phyloP scores from a whole-genome alignment of 2,113 vertebrate genomes.

The Lophotis ruficrista region DNA sequence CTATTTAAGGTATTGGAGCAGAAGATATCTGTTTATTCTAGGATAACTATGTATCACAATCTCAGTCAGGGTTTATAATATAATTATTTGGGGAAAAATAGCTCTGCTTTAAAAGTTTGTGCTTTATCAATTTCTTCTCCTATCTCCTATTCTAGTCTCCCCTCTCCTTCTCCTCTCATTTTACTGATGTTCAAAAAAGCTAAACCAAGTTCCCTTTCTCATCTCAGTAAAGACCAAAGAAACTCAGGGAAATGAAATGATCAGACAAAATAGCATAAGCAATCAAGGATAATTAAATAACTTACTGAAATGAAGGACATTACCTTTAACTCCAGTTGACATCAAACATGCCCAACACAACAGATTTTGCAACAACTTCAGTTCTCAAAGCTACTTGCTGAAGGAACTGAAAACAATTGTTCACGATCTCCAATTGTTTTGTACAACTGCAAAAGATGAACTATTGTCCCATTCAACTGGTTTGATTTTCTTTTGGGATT shows the following conservation, averaged over 20 bases:
- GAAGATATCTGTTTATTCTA: constrained; percentile 46
- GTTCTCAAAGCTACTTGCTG: not conserved
- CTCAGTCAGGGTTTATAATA: constrained; percentile 37
- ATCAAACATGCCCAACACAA: constrained; percentile 7
- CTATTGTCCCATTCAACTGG: not conserved
- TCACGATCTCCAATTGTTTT: not conserved
- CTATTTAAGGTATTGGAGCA: constrained; percentile 44
- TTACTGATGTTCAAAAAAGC: constrained; percentile 15
- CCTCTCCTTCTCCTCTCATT: constrained; percentile 6
- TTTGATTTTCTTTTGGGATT: not conserved
- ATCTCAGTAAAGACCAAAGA: constrained; percentile 77
- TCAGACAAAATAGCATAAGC: constrained; percentile 16
- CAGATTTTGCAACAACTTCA: constrained; percentile 10
- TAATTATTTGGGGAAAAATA: constrained; percentile 36
- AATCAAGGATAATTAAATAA: constrained; percentile 48
- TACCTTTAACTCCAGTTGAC: constrained; percentile 57
- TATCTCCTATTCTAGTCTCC: constrained; percentile 16
- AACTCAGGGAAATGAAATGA: constrained; percentile 70
- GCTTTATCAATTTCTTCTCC: constrained; percentile 64
- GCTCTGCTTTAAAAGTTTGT: constrained; percentile 72
- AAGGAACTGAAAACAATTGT: constrained; percentile 21
- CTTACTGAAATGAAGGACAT: constrained; percentile 49
- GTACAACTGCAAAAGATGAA: constrained; percentile 17
- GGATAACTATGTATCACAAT: constrained; percentile 27
- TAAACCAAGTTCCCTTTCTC: constrained; percentile 54